Conservation (phyloP, 2,888 invertebrate genomes). For the Cryptus armator region DNA sequence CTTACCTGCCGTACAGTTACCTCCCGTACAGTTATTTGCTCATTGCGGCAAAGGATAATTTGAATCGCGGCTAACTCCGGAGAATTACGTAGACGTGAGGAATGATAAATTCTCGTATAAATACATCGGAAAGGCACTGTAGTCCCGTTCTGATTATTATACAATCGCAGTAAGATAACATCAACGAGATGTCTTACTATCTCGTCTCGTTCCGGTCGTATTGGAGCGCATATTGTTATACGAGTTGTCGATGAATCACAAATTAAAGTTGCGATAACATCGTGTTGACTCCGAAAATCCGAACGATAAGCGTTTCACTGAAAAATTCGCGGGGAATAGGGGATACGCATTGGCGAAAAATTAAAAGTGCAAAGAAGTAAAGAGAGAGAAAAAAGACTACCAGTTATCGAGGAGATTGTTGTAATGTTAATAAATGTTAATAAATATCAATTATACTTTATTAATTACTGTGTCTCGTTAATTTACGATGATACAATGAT, state of each 20-base stretch:
- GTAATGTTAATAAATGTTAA: too few species aligned
- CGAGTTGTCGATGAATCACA: too few species aligned
- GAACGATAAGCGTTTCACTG: too few species aligned
- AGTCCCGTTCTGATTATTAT: slow-evolving; percentile 47
- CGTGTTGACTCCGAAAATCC: too few species aligned
- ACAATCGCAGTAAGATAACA: slow-evolving; percentile 55
- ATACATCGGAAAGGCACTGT: slow-evolving; percentile 21
- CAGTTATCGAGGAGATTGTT: too few species aligned
- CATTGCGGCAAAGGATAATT: slow-evolving; percentile 71
- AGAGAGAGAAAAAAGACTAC: too few species aligned
- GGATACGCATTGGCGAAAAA: too few species aligned
- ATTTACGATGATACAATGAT: neutral
- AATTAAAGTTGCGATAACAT: too few species aligned
- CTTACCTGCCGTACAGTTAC: slow-evolving; percentile 53
- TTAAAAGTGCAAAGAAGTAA: too few species aligned
- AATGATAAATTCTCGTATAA: slow-evolving; percentile 58
- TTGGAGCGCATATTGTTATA: neutral
- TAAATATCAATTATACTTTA: too few species aligned
- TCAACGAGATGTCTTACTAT: slow-evolving; percentile 49
- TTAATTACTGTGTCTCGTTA: too few species aligned
- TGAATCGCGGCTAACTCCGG: slow-evolving; percentile 48
- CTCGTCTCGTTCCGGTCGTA: neutral
- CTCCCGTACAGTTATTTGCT: slow-evolving; percentile 70
- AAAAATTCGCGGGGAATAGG: too few species aligned
- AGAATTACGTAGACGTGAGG: slow-evolving; percentile 44